A percentile compares a stretch with the other conserved stretches of the same genome.
phyloP scores from a whole-genome alignment of 2,113 vertebrate species.

The Cyphomyrus discorhynchus region DNA sequence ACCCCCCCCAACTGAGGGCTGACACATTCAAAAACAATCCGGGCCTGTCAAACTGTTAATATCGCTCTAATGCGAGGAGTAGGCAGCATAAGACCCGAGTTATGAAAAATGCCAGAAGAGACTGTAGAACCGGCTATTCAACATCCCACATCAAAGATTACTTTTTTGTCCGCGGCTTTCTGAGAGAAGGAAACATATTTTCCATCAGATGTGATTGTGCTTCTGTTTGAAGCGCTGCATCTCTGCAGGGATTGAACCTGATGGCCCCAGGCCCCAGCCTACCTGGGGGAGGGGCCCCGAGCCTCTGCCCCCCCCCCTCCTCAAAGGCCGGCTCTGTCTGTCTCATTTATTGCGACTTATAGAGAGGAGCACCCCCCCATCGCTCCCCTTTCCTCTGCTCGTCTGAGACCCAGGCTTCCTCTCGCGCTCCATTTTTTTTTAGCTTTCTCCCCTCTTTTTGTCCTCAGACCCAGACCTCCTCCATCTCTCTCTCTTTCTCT shows the following conservation, averaged over 20 bases:
- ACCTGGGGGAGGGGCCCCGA: slow-evolving; percentile 78
- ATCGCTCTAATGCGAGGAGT: slow-evolving; percentile 82
- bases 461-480: background rate
- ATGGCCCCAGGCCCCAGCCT: slow-evolving; percentile 77
- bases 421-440: background rate
- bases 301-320: slow-evolving; percentile 79
- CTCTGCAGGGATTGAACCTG: slow-evolving; percentile 80
- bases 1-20: slow-evolving; percentile 65
- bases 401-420: background rate
- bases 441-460: background rate
- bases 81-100: slow-evolving; percentile 77
- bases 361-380: slow-evolving; percentile 67
- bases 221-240: slow-evolving; percentile 77
- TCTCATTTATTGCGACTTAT: slow-evolving; percentile 86
- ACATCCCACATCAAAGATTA: slow-evolving; percentile 88
- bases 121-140: slow-evolving; percentile 88
- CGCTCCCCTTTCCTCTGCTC: background rate
- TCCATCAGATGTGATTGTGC: slow-evolving; percentile 82
- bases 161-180: slow-evolving; percentile 84
- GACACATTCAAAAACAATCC: slow-evolving; percentile 80
- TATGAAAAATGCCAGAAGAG: slow-evolving; percentile 85
- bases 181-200: slow-evolving; percentile 73
- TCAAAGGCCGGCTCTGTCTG: slow-evolving; percentile 81
- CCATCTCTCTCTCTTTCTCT: slow-evolving; percentile 9
- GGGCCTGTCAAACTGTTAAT: slow-evolving; percentile 84